A percentile compares a stretch with the other conserved stretches of the same genome.
phyloP scores from a whole-genome alignment of 2,113 vertebrate genomes.

The Arenaria interpres region DNA sequence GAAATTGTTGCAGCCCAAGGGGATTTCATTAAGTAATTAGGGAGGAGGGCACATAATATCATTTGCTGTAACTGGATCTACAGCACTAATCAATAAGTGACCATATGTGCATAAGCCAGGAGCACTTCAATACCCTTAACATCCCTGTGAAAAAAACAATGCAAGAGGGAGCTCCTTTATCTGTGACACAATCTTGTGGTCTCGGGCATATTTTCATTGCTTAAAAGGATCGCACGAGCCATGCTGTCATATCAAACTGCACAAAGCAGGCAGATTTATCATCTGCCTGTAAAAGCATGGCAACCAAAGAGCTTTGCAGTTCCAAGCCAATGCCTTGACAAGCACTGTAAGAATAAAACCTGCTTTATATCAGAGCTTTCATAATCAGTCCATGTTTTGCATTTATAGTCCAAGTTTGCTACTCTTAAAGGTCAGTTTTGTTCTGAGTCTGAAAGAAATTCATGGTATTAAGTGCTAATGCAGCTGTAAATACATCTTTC shows the following conservation, averaged over 20 bases:
- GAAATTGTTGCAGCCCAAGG: constrained; percentile 25
- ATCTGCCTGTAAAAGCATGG: constrained; percentile 10
- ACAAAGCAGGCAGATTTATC: constrained; percentile 22
- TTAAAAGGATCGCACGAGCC: background rate
- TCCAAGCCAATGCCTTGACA: background rate
- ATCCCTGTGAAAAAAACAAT: background rate
- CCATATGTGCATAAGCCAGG: background rate
- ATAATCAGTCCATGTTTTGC: background rate
- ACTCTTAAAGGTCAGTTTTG: constrained; percentile 33
- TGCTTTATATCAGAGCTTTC: constrained; percentile 29
- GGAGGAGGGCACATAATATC: constrained; percentile 21
- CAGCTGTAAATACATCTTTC: constrained; percentile 55
- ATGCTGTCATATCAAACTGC: background rate
- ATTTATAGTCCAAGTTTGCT: constrained; percentile 7
- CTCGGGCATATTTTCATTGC: constrained; percentile 5
- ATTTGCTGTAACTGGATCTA: constrained; percentile 49
- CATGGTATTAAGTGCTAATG: constrained; percentile 53
- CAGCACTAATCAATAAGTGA: constrained; percentile 40
- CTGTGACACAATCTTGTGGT: background rate
- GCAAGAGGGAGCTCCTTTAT: background rate
- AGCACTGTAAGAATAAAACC: background rate
- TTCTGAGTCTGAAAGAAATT: constrained; percentile 32
- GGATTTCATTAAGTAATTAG: constrained; percentile 70
- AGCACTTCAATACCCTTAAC: background rate
- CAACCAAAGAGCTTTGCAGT: background rate